phyloP scores from a whole-genome alignment of 2,113 vertebrate genomes.

The Ailuropoda melanoleuca region DNA sequence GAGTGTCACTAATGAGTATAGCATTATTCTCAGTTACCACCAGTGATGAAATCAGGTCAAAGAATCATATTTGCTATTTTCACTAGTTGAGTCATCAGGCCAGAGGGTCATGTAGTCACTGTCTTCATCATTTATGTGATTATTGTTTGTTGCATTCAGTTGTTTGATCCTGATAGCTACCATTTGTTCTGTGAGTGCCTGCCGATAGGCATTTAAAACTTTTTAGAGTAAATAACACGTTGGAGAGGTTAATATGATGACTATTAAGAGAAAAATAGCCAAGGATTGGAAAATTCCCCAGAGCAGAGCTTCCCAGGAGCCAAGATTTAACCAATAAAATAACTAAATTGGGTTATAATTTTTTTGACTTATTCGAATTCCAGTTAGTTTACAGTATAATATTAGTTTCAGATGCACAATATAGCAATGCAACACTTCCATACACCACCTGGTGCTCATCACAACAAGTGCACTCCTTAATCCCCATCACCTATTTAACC shows the following conservation, averaged over 20 bases:
- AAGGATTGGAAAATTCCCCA: background rate
- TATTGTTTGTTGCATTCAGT: background rate
- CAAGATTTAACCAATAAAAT: background rate
- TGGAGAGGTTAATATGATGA: background rate
- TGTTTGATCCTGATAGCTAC: background rate
- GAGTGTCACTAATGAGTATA: background rate
- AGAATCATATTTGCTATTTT: background rate
- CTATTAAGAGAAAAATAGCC: background rate
- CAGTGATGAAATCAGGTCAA: background rate
- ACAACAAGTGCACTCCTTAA: background rate
- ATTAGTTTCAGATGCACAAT: background rate
- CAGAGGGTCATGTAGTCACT: background rate
- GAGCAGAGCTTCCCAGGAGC: background rate
- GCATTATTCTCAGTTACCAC: background rate
- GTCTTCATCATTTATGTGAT: background rate
- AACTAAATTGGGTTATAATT: background rate
- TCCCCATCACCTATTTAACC: background rate
- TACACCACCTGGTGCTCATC: background rate
- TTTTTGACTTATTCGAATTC: background rate
- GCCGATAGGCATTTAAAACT: background rate
- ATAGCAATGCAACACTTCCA: background rate
- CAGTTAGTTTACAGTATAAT: background rate
- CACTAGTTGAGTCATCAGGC: background rate
- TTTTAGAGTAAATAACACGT: background rate
- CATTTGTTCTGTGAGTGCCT: background rate